Base-by-base conservation (phyloP, 2,113 vertebrate genomes). In the human (Homo sapiens) region DNA sequence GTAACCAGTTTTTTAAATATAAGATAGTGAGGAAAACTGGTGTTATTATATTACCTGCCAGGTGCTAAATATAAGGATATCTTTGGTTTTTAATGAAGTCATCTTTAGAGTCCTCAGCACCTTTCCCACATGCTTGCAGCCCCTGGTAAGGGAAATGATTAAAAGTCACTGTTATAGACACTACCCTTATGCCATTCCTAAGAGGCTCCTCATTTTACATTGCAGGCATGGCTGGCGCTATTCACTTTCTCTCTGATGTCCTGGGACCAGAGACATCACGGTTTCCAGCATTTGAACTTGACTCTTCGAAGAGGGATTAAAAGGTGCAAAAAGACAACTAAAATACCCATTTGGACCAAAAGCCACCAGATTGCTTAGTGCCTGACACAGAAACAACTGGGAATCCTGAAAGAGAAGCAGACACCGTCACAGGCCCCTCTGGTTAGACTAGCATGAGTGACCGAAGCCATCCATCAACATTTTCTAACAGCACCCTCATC, bases 221-320 rank as follows among this genome's bases (percentile, higher is more conserved):
- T 98, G 93, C 97, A 99, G 99, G 99, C 82, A 99, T 99, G 99
- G 99, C 99, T 0, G 99, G 99, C 61, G 98, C 99, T 18, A 99
- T 99, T 98, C 99, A 99, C 98, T 99, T 99, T 98, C 99, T 99
- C 17, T 99, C 99, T 0, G 99, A 99, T 84, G 87, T 99, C 97
- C 94, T 98, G 18, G 98, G 98, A 25, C 99, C 99, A 0, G 99
- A 99, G 97, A 98, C 98, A 2, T 99, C 99, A 66, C 98, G 98
- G 97, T 99, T 99, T 97, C 99, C 99, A 55, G 99, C 99, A 0
- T 99, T 99, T 98, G 99, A 99, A 98, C 99, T 99, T 96, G 99
- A 99, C 99, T 98, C 97, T 96, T 96, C 97, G 57, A 97, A 86
- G 96, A 98, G 59, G 73, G 98, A 98, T 93, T 97, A 93, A 97